Conservation (phyloP, 2,113 vertebrate genomes). For the Amblyornis subalaris region DNA sequence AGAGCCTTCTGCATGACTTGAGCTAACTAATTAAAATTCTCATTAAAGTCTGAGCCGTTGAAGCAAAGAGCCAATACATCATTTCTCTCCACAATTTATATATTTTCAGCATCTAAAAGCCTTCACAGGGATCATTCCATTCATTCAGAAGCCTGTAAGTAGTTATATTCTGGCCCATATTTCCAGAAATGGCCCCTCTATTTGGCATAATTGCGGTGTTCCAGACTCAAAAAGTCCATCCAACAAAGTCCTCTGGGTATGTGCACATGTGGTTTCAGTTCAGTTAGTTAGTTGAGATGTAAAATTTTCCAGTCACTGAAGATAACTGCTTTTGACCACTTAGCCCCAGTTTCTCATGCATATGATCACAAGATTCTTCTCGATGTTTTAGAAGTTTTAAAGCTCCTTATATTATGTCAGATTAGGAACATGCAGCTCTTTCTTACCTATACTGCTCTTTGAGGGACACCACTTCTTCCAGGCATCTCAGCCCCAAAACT, state of each 20-base stretch:
- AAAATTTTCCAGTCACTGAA: background rate
- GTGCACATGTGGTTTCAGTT: background rate
- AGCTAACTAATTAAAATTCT: constrained; percentile 47
- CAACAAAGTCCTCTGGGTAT: background rate
- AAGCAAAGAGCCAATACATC: constrained; percentile 34
- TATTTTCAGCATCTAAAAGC: constrained; percentile 24
- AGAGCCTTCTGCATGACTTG: constrained; percentile 26
- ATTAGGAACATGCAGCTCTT: background rate
- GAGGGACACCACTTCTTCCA: background rate
- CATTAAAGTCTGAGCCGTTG: constrained; percentile 18
- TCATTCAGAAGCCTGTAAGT: constrained; percentile 7
- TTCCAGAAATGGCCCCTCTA: background rate
- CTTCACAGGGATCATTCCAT: constrained; percentile 8
- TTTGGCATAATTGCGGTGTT: background rate
- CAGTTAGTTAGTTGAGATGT: background rate
- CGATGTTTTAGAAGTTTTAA: background rate
- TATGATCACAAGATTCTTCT: background rate
- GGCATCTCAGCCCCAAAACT: background rate
- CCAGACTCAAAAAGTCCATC: background rate
- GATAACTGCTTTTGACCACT: background rate
- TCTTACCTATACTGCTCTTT: background rate
- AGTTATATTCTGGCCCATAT: background rate
- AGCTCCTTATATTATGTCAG: background rate
- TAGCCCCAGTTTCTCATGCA: background rate
- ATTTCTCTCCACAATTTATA: constrained; percentile 27